A percentile compares a stretch with the other conserved stretches of the same genome.
Evolutionary conservation across 2,113 vertebrate genomes (phyloP).

Genomic region (Bostrychus sinensis): DNA sequence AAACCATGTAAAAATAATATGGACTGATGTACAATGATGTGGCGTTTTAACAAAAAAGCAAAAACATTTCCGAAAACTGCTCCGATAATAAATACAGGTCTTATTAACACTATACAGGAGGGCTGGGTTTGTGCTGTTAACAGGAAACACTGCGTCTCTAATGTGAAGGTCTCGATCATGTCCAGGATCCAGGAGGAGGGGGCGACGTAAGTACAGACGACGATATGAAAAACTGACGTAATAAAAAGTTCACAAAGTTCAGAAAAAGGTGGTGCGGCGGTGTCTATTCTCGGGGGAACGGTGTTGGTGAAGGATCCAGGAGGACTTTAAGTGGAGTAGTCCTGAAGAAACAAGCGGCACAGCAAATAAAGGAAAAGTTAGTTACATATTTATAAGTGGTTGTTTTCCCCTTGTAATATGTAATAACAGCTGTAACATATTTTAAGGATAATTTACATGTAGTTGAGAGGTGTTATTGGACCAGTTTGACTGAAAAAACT

Average conservation of each 20-base stretch:
- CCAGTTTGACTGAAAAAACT: no score
- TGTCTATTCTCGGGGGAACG: slow-evolving; percentile 21
- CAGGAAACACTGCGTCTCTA: slow-evolving; percentile 40
- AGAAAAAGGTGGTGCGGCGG: slow-evolving; percentile 30
- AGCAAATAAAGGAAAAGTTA: neutral
- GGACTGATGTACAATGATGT: slow-evolving; percentile 12
- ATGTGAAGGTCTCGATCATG: slow-evolving; percentile 16
- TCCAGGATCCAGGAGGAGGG: slow-evolving; percentile 18
- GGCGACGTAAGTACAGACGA: slow-evolving; percentile 53
- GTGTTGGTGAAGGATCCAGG: no score
- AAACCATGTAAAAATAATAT: slow-evolving; percentile 66
- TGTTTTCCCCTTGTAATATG: no score
- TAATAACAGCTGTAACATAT: no score
- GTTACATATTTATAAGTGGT: neutral
- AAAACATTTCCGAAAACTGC: neutral
- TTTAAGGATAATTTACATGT: no score
- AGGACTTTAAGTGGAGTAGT: slow-evolving; percentile 70
- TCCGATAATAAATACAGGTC: slow-evolving; percentile 72
- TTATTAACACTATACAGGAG: slow-evolving; percentile 63
- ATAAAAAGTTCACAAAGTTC: slow-evolving; percentile 51
- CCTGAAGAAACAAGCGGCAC: slow-evolving; percentile 66
- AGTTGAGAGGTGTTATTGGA: no score
- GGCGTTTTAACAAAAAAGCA: slow-evolving; percentile 28
- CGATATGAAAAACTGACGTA: slow-evolving; percentile 36
- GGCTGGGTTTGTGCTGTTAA: slow-evolving; percentile 36